phyloP scores from a whole-genome alignment of 2,888 invertebrate genomes.

The Torymus auratus region DNA sequence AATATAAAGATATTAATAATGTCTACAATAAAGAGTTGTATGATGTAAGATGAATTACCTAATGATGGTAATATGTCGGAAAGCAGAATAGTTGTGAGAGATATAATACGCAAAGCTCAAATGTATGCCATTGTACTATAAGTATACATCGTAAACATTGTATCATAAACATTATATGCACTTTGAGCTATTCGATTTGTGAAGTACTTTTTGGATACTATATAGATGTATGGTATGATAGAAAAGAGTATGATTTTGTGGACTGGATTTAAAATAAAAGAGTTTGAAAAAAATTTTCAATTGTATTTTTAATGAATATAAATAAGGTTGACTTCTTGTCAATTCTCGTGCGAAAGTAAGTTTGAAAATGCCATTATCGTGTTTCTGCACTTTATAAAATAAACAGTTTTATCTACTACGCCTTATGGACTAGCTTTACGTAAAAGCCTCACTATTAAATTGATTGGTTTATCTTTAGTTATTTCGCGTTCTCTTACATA shows the following conservation, averaged over 20 bases:
- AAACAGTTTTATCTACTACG: neutral
- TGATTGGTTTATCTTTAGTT: neutral
- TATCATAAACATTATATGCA: constrained; percentile 21
- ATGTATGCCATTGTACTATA: constrained; percentile 27
- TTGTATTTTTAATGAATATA: neutral
- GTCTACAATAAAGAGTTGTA: constrained; percentile 21
- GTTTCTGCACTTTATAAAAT: neutral
- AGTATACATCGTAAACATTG: constrained; percentile 9
- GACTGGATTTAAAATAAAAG: constrained; percentile 46
- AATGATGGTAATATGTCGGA: neutral
- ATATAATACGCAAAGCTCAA: constrained; percentile 10
- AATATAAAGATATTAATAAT: constrained; percentile 22
- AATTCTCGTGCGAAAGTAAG: too few species aligned
- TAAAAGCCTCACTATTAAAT: constrained; percentile 2
- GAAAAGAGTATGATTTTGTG: constrained; percentile 29
- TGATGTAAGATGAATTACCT: constrained; percentile 21
- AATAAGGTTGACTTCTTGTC: too few species aligned
- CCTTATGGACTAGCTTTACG: neutral
- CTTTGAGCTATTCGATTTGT: constrained; percentile 33
- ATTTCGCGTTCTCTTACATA: too few species aligned
- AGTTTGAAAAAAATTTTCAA: constrained; percentile 22
- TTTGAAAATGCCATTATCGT: too few species aligned
- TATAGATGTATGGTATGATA: constrained; percentile 30
- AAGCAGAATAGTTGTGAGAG: constrained; percentile 8
- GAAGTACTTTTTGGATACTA: constrained; percentile 41